Base-by-base conservation (phyloP, 2,888 invertebrate species). In the Apocheima hispidaria region DNA sequence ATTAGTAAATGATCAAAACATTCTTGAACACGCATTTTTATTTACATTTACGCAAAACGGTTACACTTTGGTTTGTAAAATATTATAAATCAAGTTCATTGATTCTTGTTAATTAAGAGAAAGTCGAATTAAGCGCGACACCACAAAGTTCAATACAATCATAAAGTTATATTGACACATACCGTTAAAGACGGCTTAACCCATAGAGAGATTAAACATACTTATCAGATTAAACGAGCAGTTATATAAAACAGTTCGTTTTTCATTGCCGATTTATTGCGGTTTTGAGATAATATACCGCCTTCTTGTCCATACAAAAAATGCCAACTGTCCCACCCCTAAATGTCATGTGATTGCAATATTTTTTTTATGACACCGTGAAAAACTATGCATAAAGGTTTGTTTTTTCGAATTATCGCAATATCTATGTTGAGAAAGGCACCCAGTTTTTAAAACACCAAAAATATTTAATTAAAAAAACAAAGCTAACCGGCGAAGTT, bases 131-230 rank as follows among this genome's bases (percentile, higher is more conserved):
- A 58, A 65, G 49, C 57, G 20, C 58, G 52, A 65, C 50, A 70
- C 63, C 68, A 40, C 66, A 74, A 76, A 76, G 77, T 76, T 78
- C 78, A 78, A 66, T 68, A 68, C 69, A 72, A 70, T 73, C 74
- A 75, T 79, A 72, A 81, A 81, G 71, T 74, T 75, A 70, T 73
- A 77, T 74, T 70, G 73, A 72, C 64, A 63, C 69, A 62, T 66
- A 70, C 65, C 71, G 68, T 74, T 74, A 65, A 56, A 46, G 48
- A 54, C 52, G 23, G 50, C 56, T 56, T 52, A 63, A 18, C 50
- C 16, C 55, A 65, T 63, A 63, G 63, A 65, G 50, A 38, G 51
- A 60, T 66, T 30, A 60, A 62, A 58, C 20, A 43, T 20, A 26
- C 6, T 6, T 7, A 14, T 48, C 54, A 28, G 14, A 55, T 50